These are phyloP conservation scores for Takifugu rubripes DNA, from an alignment of 2,797 vertebrate genomes.

Conservation along the genomic window DNA sequence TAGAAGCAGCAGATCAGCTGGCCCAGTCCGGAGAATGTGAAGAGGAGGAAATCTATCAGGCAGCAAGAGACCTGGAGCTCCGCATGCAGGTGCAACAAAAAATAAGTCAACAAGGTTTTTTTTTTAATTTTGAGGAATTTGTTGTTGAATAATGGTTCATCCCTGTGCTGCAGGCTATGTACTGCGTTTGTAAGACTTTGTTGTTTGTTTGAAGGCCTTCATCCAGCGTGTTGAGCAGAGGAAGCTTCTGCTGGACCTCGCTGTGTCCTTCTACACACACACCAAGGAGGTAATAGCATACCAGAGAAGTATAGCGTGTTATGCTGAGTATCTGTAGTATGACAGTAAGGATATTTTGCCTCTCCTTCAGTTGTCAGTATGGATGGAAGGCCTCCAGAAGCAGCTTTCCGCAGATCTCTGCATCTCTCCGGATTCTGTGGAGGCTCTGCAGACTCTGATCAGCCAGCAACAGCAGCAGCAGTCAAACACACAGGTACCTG, in stretches of 20 bases:
- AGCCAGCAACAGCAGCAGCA: slow-evolving; percentile 97
- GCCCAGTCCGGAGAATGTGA: slow-evolving; percentile 94
- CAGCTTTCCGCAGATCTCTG: slow-evolving; percentile 83
- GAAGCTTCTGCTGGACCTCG: slow-evolving; percentile 94
- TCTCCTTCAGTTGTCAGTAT: slow-evolving; percentile 83
- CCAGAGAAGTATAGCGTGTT: too few relatives aligned
- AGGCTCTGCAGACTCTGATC: slow-evolving; percentile 92
- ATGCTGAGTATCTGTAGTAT: too few relatives aligned
- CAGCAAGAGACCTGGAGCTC: slow-evolving; percentile 89
- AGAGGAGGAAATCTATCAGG: slow-evolving; percentile 94
- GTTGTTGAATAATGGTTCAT: not conserved
- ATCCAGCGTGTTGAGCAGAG: slow-evolving; percentile 94
- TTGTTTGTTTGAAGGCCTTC: slow-evolving; percentile 79
- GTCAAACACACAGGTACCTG: slow-evolving; percentile 82
- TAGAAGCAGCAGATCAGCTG: slow-evolving; percentile 92
- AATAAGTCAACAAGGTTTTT: not conserved
- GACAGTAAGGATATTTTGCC: too few relatives aligned
- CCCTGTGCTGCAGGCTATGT: not conserved
- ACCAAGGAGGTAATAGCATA: slow-evolving; percentile 86
- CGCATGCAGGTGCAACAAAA: slow-evolving; percentile 74
- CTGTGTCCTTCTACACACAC: slow-evolving; percentile 97
- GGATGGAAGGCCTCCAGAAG: slow-evolving; percentile 99
- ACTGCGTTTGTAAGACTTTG: not conserved
- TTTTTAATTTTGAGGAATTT: not conserved
- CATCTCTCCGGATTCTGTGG: slow-evolving; percentile 90